Base-by-base conservation (phyloP, 2,113 vertebrate genomes). In the Phylloscopus trochilus region DNA sequence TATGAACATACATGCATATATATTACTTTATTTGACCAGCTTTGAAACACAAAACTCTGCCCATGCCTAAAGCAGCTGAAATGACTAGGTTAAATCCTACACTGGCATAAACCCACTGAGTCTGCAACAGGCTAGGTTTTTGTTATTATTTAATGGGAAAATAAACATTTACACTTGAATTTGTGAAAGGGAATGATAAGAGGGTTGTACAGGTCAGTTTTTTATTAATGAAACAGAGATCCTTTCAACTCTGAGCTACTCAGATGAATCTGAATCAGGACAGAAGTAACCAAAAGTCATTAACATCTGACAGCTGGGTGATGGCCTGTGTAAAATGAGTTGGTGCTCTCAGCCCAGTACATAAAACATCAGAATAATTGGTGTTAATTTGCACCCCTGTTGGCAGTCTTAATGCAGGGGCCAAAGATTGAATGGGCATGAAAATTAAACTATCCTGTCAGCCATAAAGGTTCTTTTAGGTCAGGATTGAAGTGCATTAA, bases 351-450 rank as follows among this genome's bases (percentile, higher is more conserved):
- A 91, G 66, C 89, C 89, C 80, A 95, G 74, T 95, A 96, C 89
- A 97, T 96, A 97, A 97, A 97, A 97, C 95, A 87, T 84, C 86
- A 92, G 90, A 89, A 90, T 97, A 98, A 98, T 97, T 97, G 96
- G 96, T 97, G 95, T 96, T 98, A 98, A 98, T 98, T 97, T 96
- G 96, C 82, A 97, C 94, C 93, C 85, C 47, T 96, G 90, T 96
- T 98, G 97, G 94, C 97, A 97, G 92, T 68, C 94, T 94, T 95
- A 96, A 88, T 67, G 93, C 81, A 97, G 93, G 97, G 94, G 94
- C 87, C 96, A 97, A 96, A 97, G 93, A 97, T 52, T 96, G 91
- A 97, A 96, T 93, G 64, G 73, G 80, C 87, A 94, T 93, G 96
- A 96, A 97, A 95, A 96, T 95, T 94, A 46, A 93, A 75, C 91